Evolutionary conservation across 2,113 vertebrate species (phyloP), one percentile per base, ranked within the genome.

Genomic region (Cynoglossus semilaevis): DNA sequence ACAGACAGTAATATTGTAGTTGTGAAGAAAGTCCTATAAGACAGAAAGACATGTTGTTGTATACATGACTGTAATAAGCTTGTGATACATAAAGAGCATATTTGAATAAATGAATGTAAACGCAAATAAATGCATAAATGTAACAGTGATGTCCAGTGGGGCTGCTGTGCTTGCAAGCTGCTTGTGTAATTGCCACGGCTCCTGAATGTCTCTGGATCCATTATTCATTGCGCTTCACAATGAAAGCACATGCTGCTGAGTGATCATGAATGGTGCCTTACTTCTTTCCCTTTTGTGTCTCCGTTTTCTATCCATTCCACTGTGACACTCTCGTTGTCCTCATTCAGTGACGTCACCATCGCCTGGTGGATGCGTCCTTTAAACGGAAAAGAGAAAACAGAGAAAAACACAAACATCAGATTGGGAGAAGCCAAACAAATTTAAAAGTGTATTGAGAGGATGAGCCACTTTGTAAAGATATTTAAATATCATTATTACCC

Each of bases 251-350:
- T 17, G 18, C 19, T 55, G 19, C 10, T 38, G 19, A 66, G 35
- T 1, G 0, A 40, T 17, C 50, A 48, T 50, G 36, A 54, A 69
- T 35, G 16, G 15, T 22, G 2, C 18, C 67, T 80, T 84, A 96
- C 96, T 92, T 98, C 96, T 91, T 98, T 98, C 76, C 96, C 95
- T 92, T 98, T 98, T 73, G 95, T 96, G 87, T 97, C 95, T 76
- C 96, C 95, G 90, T 96, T 98, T 92, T 98, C 96, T 82, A 97
- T 96, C 96, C 96, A 98, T 71, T 98, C 96, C 82, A 98, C 96
- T 9, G 95, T 98, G 74, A 96, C 94, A 7, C 96, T 98, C 90
- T 98, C 95, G 44, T 95, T 96, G 78, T 97, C 94, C 80, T 96
- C 94, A 78, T 98, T 97, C 77, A 96, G 81, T 9, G 95, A 98